phyloP scores from a whole-genome alignment of 2,113 vertebrate genomes.

The Capreolus pygargus region DNA sequence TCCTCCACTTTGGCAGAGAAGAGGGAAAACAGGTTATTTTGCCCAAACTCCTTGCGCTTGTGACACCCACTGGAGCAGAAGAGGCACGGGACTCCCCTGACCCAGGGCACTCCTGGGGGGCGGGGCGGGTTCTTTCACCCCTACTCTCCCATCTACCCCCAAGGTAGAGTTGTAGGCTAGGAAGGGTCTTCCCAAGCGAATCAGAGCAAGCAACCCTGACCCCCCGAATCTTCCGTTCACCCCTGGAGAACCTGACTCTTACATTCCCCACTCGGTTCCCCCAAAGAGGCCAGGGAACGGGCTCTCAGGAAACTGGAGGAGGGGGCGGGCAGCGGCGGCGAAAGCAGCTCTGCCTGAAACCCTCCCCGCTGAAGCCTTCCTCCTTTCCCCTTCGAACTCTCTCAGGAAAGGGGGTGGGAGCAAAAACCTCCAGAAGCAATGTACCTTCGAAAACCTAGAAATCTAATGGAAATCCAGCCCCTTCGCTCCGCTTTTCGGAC shows the following conservation, averaged over 20 bases:
- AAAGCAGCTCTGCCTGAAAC: not conserved
- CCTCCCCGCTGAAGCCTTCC: not conserved
- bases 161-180: not conserved
- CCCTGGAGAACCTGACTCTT: not conserved
- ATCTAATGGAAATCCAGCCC: not conserved
- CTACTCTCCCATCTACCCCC: not conserved
- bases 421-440: slow-evolving; percentile 17
- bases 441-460: slow-evolving; percentile 12
- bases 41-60: slow-evolving; percentile 10
- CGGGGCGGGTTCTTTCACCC: not conserved
- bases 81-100: not conserved
- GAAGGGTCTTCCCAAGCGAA: not conserved
- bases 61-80: not conserved
- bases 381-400: not conserved
- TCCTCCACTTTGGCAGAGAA: slow-evolving; percentile 42
- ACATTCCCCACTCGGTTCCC: not conserved
- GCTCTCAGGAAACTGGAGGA: not conserved
- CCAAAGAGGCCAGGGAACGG: not conserved
- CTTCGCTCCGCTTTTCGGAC: not conserved
- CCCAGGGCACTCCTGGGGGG: not conserved
- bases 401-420: not conserved
- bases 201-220: not conserved
- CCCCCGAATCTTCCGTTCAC: not conserved
- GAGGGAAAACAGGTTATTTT: slow-evolving; percentile 34
- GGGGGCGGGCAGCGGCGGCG: rapidly evolving